phyloP scores from a whole-genome alignment of 2,888 invertebrate genomes.

The Eupithecia tripunctaria region DNA sequence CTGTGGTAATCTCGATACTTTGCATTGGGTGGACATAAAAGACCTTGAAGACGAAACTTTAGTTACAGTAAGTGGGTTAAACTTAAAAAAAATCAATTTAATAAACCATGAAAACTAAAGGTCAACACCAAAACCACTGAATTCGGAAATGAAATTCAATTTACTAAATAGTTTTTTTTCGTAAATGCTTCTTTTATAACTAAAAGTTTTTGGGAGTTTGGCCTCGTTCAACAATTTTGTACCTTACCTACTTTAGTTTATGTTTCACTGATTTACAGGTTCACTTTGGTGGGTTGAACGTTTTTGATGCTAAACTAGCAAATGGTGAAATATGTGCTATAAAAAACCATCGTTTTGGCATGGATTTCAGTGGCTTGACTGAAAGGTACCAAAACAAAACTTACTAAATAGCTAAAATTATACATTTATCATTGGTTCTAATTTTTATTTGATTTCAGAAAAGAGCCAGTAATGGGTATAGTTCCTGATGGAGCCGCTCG shows the following conservation, averaged over 20 bases:
- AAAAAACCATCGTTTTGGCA: slow-evolving; percentile 51
- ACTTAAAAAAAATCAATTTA: background rate
- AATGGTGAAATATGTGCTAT: slow-evolving; percentile 45
- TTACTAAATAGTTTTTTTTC: too few relatives aligned
- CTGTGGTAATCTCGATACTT: slow-evolving; percentile 48
- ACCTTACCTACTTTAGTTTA: background rate
- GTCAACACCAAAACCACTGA: too few relatives aligned
- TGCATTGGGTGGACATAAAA: slow-evolving; percentile 51
- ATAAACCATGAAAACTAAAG: background rate
- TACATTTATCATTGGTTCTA: background rate
- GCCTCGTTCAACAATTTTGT: too few relatives aligned
- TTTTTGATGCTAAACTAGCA: slow-evolving; percentile 55
- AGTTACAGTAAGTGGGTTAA: slow-evolving; percentile 29
- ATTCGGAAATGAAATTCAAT: too few relatives aligned
- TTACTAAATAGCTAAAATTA: background rate
- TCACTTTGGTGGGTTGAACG: slow-evolving; percentile 54
- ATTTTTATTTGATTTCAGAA: slow-evolving; percentile 57
- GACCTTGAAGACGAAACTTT: slow-evolving; percentile 37
- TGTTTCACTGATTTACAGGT: slow-evolving; percentile 49
- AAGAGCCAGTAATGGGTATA: slow-evolving; percentile 86
- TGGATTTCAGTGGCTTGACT: slow-evolving; percentile 70
- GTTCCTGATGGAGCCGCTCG: slow-evolving; percentile 80
- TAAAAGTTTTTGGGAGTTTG: too few relatives aligned
- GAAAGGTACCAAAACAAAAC: slow-evolving; percentile 49
- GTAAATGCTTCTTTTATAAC: too few relatives aligned